These are phyloP conservation scores for Metellina segmentata DNA, from an alignment of 2,888 invertebrate genomes.

Conservation along the genomic window DNA sequence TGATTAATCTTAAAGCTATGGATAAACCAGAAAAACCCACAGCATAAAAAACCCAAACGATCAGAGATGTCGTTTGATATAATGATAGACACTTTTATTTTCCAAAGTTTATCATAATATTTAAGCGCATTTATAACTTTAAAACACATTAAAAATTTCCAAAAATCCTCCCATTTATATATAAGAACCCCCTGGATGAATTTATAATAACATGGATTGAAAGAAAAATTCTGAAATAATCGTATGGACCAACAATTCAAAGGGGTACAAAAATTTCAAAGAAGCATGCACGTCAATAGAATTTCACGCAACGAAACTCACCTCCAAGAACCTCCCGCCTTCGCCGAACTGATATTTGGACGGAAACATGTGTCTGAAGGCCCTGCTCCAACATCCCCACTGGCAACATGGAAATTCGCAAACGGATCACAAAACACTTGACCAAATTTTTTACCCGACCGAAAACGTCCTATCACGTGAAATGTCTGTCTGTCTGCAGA, in stretches of 20 bases:
- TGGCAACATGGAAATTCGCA: slow-evolving; percentile 20
- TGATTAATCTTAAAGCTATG: too few relatives aligned
- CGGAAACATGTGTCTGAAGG: slow-evolving; percentile 1
- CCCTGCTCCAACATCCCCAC: slow-evolving; percentile 53
- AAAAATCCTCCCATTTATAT: too few relatives aligned
- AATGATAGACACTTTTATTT: too few relatives aligned
- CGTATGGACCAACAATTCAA: neutral
- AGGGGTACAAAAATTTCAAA: neutral
- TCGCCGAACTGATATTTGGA: slow-evolving; percentile 12
- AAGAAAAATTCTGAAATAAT: too few relatives aligned
- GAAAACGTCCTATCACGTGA: neutral
- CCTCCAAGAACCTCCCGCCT: slow-evolving; percentile 32
- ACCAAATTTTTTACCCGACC: neutral
- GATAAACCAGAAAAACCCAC: too few relatives aligned
- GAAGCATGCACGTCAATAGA: neutral
- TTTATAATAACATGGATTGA: too few relatives aligned
- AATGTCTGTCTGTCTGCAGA: neutral
- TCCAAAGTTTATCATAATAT: too few relatives aligned
- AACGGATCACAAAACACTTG: neutral
- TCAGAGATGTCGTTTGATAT: too few relatives aligned
- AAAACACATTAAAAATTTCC: too few relatives aligned
- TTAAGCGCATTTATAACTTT: too few relatives aligned
- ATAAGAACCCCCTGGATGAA: too few relatives aligned
- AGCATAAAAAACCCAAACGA: too few relatives aligned
- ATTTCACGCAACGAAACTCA: slow-evolving; percentile 1